Base-by-base conservation (phyloP, 2,888 invertebrate species). In the Hirtodrosophila confusa region DNA sequence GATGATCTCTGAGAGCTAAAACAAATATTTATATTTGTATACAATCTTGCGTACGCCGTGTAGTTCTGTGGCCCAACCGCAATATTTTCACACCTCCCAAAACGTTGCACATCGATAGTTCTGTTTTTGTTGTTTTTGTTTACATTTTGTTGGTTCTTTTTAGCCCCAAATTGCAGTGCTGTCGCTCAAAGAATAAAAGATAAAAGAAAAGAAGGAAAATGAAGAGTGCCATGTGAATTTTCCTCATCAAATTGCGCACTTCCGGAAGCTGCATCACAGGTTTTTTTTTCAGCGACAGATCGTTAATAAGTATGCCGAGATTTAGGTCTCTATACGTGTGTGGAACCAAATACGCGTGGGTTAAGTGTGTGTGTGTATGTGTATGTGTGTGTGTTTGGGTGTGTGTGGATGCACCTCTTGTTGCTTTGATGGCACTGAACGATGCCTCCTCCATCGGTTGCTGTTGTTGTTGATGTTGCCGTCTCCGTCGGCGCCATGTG, bases 241-340 rank as follows among this genome's bases (percentile, higher is more conserved):
- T 43, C 56, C 82, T 47, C 54, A 37, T 65, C 66, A 54, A 87
- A 83, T 72, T 87, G 88, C 83, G 83, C 88, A 84, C 69, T 87
- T 84, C 83, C 83, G 83, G 88, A 87, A 48, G 60, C 40, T 55
- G 47, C 47, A 60, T 54, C 50, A 62, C 54, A 69, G 77, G 60
- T 58, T 67, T 74, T 58, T 58, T 75, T 61, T 44, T 45, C 33
- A 53, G 54, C 48, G 63, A 70, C 61, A 67, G 39, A 53, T 67
- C 43, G 55, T 65, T 72, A 64, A 64, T 54, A 56, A 63, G 41
- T 40, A 40, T 43, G 56, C 12, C 51, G 63, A 50, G 54, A 37
- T 70, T 43, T 41, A 35, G 17, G 40, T 7, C 23, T 48, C 17
- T 33, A 29, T 41, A 40, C 3, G 1, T 4, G 39, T 47, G 33